Percentiles rank a stretch among this genome's conserved stretches.
Evolutionary conservation across 64 coral and sea anemone genomes (phyloP).

Genomic region (Platygyra sinensis): DNA sequence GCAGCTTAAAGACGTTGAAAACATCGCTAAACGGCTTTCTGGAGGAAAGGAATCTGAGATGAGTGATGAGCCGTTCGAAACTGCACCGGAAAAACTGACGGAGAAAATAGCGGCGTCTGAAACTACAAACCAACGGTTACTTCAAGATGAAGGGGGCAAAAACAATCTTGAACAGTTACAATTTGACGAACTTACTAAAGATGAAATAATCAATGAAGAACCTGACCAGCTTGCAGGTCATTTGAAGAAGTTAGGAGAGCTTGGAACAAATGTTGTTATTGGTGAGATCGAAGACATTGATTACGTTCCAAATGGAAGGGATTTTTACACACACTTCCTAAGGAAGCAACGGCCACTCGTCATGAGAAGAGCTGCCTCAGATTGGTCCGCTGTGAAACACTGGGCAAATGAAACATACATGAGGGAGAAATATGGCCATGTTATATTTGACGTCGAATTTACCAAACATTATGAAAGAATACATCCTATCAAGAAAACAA

Average conservation of each 20-base stretch:
- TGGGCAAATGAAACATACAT: constrained; percentile 68
- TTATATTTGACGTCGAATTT: constrained; percentile 47
- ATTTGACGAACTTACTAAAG: not conserved
- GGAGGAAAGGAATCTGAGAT: not conserved
- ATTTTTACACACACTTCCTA: constrained; percentile 63
- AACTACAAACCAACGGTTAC: not conserved
- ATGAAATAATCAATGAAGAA: not conserved
- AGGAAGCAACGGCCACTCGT: constrained; percentile 44
- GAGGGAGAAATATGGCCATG: constrained; percentile 50
- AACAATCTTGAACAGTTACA: not conserved
- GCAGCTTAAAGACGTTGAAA: not conserved
- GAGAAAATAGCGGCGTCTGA: not conserved
- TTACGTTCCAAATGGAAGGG: constrained; percentile 54
- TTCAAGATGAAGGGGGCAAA: not conserved
- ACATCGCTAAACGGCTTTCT: not conserved
- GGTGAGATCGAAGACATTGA: constrained; percentile 47
- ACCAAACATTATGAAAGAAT: constrained; percentile 54
- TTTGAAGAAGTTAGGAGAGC: constrained; percentile 59
- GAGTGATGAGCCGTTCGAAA: not conserved
- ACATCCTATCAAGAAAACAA: constrained; percentile 58
- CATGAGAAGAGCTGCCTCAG: constrained; percentile 33
- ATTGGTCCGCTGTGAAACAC: constrained; percentile 49
- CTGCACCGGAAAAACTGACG: not conserved
- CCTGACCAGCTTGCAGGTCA: constrained; percentile 9
- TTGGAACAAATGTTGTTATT: constrained; percentile 16